Conservation (phyloP, 1,140 invertebrate species). For the Psix sp. region DNA sequence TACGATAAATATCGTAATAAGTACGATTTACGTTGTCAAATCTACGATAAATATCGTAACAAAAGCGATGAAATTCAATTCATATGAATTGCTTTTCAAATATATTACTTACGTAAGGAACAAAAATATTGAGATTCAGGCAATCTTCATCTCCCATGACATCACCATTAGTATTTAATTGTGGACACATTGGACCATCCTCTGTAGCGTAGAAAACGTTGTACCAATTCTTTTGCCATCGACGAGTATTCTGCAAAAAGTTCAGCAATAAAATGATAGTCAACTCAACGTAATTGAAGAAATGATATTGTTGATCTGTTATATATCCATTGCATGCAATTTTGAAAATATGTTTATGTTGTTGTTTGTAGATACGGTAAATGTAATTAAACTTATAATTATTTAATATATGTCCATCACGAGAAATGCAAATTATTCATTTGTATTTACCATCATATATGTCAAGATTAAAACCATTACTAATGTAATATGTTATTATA, state of each 20-base stretch:
- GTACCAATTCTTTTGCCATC: conserved; percentile 67
- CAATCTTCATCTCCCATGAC: conserved; percentile 70
- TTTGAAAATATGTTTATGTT: no score
- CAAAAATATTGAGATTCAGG: conserved; percentile 71
- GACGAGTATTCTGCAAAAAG: conserved; percentile 62
- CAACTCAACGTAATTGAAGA: no score
- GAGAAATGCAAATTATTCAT: no score
- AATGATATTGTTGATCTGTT: conserved; percentile 42
- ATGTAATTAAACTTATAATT: no score
- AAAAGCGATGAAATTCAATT: no score
- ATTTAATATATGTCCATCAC: no score
- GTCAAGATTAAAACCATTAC: no score
- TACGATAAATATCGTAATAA: neutral
- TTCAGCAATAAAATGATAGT: no score
- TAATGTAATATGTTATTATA: no score
- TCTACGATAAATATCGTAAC: neutral
- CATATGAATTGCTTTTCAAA: neutral
- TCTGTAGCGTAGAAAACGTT: conserved; percentile 61
- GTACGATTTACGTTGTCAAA: neutral
- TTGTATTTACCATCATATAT: no score
- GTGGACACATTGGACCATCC: conserved; percentile 70
- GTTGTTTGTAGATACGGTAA: no score
- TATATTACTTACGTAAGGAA: conserved; percentile 66
- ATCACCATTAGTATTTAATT: conserved; percentile 32
- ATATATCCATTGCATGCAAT: no score